phyloP scores from a whole-genome alignment of 2,797 vertebrate species.

The Melanotaenia pygmaea region DNA sequence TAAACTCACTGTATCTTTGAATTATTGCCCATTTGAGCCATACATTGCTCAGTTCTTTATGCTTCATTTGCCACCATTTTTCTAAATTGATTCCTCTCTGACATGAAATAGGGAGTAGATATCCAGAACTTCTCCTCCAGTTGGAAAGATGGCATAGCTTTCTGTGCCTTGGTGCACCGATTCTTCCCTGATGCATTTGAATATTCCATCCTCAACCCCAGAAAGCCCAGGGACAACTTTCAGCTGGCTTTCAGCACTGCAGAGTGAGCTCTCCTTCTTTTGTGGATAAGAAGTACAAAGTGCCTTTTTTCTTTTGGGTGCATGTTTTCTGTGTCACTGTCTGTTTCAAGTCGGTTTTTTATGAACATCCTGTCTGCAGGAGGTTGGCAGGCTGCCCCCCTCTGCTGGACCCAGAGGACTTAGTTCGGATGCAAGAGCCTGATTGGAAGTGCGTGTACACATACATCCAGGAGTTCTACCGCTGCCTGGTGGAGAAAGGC shows the following conservation, averaged over 20 bases:
- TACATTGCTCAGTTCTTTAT: conserved; percentile 45
- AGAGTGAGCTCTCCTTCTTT: conserved; percentile 86
- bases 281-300: conserved; percentile 31
- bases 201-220: conserved; percentile 91
- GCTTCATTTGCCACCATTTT: conserved; percentile 4
- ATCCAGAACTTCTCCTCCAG: conserved; percentile 99
- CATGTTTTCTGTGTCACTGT: conserved; percentile 50
- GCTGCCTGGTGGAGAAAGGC: conserved; percentile 97
- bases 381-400: conserved; percentile 93
- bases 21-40: conserved; percentile 41
- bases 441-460: conserved; percentile 99
- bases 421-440: conserved; percentile 95
- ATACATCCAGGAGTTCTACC: conserved; percentile 99
- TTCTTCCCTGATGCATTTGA: conserved; percentile 97
- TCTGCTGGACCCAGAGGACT: conserved; percentile 96
- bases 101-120: conserved; percentile 85
- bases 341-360: conserved; percentile 47
- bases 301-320: conserved; percentile 10
- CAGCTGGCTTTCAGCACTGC: conserved; percentile 94
- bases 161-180: conserved; percentile 96
- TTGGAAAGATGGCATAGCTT: conserved; percentile 97
- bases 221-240: conserved; percentile 92
- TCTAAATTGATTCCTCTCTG: conserved; percentile 22
- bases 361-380: conserved; percentile 80
- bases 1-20: conserved; percentile 64